Conservation (phyloP, 2,797 vertebrate species). For the Spea hammondii region DNA sequence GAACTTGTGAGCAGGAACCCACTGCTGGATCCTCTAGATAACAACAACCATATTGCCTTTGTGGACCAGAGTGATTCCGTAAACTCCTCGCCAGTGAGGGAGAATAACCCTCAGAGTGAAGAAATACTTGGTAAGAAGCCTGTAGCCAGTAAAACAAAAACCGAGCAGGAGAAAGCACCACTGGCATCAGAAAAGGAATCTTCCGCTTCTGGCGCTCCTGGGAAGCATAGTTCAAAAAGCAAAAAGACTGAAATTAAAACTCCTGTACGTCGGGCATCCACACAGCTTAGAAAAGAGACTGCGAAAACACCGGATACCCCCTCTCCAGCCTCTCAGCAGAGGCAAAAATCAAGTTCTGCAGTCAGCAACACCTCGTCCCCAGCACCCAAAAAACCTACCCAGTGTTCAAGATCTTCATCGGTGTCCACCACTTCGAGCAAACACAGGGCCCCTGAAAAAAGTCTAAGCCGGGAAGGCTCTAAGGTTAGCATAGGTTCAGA, state of each 20-base stretch:
- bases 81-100: constrained; percentile 82
- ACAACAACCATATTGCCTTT: constrained; percentile 91
- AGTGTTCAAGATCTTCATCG: constrained; percentile 37
- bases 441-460: constrained; percentile 79
- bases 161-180: constrained; percentile 17
- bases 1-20: constrained; percentile 73
- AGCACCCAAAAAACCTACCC: constrained; percentile 69
- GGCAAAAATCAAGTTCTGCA: constrained; percentile 71
- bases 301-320: constrained; percentile 58
- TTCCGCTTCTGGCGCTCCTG: constrained; percentile 66
- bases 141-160: constrained; percentile 3
- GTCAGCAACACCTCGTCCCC: constrained; percentile 70
- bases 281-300: constrained; percentile 74
- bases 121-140: constrained; percentile 66
- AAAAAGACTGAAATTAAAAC: constrained; percentile 72
- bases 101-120: constrained; percentile 76
- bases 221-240: constrained; percentile 66
- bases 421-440: constrained; percentile 65
- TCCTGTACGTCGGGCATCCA: constrained; percentile 69
- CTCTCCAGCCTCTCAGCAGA: constrained; percentile 67
- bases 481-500: constrained; percentile 79
- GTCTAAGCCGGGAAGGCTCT: constrained; percentile 82
- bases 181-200: constrained; percentile 15
- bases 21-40: constrained; percentile 79
- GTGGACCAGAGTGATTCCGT: constrained; percentile 84